A percentile compares a stretch with the other conserved stretches of the same genome.
These are phyloP conservation scores for Pyralis farinalis DNA, from an alignment of 2,888 invertebrate genomes.

Conservation along the genomic window DNA sequence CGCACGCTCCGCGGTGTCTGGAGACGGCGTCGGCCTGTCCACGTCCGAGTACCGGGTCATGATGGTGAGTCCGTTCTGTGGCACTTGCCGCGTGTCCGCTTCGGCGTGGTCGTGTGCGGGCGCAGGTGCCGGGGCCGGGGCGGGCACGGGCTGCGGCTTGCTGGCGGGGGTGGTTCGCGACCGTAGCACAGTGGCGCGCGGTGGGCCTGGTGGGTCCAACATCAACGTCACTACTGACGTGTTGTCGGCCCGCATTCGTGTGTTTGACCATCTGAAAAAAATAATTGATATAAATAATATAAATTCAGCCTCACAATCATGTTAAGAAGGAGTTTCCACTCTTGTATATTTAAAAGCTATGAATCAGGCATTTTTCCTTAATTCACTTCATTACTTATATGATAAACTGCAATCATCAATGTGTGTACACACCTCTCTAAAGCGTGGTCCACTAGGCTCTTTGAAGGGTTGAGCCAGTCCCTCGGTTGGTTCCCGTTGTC, in stretches of 20 bases:
- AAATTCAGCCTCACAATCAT: no score
- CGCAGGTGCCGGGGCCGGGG: conserved; percentile 21
- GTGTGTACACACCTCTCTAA: conserved; percentile 78
- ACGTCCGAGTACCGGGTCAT: conserved; percentile 72
- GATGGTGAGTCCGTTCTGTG: conserved; percentile 70
- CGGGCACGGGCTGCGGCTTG: conserved; percentile 27
- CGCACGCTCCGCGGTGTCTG: conserved; percentile 26
- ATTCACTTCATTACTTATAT: no score
- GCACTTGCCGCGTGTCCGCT: conserved; percentile 34
- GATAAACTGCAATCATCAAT: no score
- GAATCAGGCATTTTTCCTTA: no score
- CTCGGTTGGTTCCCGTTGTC: conserved; percentile 61
- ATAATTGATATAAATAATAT: no score
- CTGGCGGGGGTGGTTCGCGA: conserved; percentile 45
- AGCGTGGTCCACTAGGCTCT: conserved; percentile 91
- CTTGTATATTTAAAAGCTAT: no score
- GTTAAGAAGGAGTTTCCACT: no score
- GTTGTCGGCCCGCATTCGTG: conserved; percentile 96
- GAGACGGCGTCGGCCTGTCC: conserved; percentile 35
- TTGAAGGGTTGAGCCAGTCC: conserved; percentile 94
- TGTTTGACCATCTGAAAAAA: conserved; percentile 86
- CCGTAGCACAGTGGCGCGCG: conserved; percentile 83
- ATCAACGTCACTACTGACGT: conserved; percentile 95
- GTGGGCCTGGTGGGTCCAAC: conserved; percentile 93
- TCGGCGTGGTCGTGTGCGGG: conserved; percentile 16